Evolutionary conservation across 35 echinoderm and acorn worm genomes (phyloP), one percentile per base, ranked within the genome.

Genomic region (Ptychodera flava): DNA sequence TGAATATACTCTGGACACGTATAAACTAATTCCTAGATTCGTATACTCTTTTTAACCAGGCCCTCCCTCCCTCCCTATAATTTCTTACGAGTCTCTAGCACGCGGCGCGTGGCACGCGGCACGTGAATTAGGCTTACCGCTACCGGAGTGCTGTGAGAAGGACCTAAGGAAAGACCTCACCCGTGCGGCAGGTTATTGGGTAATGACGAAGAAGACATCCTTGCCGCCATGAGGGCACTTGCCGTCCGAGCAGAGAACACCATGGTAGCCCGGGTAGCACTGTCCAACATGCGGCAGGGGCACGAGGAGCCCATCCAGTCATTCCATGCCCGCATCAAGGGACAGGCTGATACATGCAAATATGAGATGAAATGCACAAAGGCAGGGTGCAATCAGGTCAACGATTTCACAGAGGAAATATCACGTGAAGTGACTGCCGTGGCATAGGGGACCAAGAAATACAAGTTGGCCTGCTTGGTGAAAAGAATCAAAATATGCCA

Each of bases 221-320:
- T 84, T 33, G 87, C 1, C 31, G 33, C 79, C 82, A 81, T 29
- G 30, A 80, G 15, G 79, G 82, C 31, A 83, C 79, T n/a, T n/a
- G n/a, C n/a, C n/a, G n/a, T n/a, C n/a, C n/a, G n/a, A n/a, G n/a
- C n/a, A n/a, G n/a, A n/a, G 16, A 90, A 90, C 89, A 91, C 80
- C 35, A 91, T 91, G 89, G 89, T 90, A 1, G 83, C 82, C 28
- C 35, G 89, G 0, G 83, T 85, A 22, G 83, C 30, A 28, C 77
- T 90, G 16, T 83, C 84, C 32, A 90, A 90, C 36, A 90, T 90
- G 89, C 89, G 36, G 35, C 89, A 90, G 32, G 89, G 85, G 30
- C 53, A 77, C 31, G 88, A 89, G 10, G 88, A 89, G 37, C 76
- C 88, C 38, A 28, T 84, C 12, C 38, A 82, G 22, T 83, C 35